These are phyloP conservation scores for Spialia ferax DNA, from an alignment of 2,888 invertebrate species.

Conservation along the genomic window DNA sequence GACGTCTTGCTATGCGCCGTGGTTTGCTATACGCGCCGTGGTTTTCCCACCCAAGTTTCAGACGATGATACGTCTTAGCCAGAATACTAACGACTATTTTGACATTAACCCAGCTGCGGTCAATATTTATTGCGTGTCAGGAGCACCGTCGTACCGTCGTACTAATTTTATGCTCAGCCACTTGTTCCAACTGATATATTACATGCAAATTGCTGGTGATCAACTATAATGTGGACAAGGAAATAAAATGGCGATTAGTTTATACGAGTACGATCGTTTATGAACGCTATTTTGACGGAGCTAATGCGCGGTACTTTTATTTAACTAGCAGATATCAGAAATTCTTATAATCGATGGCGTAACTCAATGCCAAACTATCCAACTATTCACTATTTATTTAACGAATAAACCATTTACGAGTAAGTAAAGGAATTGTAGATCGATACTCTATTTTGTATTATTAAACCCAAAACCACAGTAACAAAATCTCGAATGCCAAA, in stretches of 20 bases:
- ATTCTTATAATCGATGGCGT: no score
- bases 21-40: neutral
- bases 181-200: constrained; percentile 36
- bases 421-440: neutral
- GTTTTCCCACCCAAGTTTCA: constrained; percentile 2
- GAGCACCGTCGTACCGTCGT: constrained; percentile 5
- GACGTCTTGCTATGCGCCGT: neutral
- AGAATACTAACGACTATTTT: constrained; percentile 30
- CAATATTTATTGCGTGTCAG: constrained; percentile 22
- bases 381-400: no score
- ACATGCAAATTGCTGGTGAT: constrained; percentile 36
- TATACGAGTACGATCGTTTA: neutral
- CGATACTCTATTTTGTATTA: constrained; percentile 4
- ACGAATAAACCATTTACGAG: no score
- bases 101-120: constrained; percentile 30
- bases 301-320: neutral
- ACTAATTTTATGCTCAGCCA: constrained; percentile 37
- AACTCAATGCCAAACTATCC: no score
- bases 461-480: constrained; percentile 7
- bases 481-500: constrained; percentile 43
- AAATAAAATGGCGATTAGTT: constrained; percentile 5
- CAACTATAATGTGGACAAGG: constrained; percentile 29
- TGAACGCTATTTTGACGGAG: neutral
- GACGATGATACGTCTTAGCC: constrained; percentile 3
- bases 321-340: no score